Evolutionary conservation across 2,888 invertebrate species (phyloP).

Genomic region (Labia minor): DNA sequence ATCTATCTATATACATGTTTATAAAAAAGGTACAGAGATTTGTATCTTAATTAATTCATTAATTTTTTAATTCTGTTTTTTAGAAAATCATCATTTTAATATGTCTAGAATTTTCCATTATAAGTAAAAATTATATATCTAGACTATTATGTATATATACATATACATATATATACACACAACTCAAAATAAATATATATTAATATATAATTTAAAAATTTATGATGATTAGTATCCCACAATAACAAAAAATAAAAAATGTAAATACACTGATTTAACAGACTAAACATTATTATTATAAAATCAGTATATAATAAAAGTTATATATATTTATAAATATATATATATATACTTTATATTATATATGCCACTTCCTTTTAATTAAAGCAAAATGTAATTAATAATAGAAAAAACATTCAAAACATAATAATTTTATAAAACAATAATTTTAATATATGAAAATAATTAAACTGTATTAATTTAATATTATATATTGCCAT

Average conservation of each 20-base stretch:
- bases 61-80: neutral
- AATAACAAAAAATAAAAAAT: constrained; percentile 23
- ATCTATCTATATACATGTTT: neutral
- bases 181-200: too few species aligned
- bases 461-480: constrained; percentile 15
- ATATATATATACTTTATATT: constrained; percentile 17
- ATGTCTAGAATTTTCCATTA: constrained; percentile 36
- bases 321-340: constrained; percentile 20
- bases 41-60: neutral
- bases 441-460: constrained; percentile 8
- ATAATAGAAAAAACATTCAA: constrained; percentile 15
- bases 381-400: constrained; percentile 23
- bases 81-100: neutral
- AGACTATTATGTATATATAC: constrained; percentile 18
- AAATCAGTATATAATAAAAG: constrained; percentile 32
- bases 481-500: constrained; percentile 19
- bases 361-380: too few species aligned
- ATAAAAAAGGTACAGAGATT: neutral
- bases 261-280: constrained; percentile 16
- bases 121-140: constrained; percentile 30
- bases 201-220: constrained; percentile 28
- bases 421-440: constrained; percentile 9
- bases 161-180: constrained; percentile 27
- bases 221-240: constrained; percentile 25
- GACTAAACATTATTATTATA: constrained; percentile 33